A percentile compares a stretch with the other conserved stretches of the same genome.
Conservation (phyloP, 2,888 invertebrate genomes). For the Cheilosia pagana region DNA sequence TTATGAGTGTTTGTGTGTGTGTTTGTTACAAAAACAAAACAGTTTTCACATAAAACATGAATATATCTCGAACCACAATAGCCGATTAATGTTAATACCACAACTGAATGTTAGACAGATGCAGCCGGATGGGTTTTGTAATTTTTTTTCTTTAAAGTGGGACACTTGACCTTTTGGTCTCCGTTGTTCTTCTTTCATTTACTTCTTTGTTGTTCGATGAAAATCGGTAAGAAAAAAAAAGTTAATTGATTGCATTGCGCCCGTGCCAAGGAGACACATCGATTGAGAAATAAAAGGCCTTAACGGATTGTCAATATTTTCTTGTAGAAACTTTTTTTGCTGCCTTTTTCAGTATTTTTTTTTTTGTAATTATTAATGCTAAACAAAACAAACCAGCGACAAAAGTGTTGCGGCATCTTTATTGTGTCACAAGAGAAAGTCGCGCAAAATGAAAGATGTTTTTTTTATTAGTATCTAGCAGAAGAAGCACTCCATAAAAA, state of each 20-base stretch:
- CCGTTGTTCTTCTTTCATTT: slow-evolving; percentile 53
- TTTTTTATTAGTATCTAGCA: slow-evolving; percentile 2
- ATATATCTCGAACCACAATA: slow-evolving; percentile 19
- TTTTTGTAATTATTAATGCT: slow-evolving; percentile 35
- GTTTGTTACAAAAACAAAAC: slow-evolving; percentile 17
- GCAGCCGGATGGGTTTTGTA: slow-evolving; percentile 66
- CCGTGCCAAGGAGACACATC: slow-evolving; percentile 61
- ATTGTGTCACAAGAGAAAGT: slow-evolving; percentile 61
- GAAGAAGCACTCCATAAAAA: not conserved
- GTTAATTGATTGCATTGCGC: slow-evolving; percentile 66
- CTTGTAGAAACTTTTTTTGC: slow-evolving; percentile 17
- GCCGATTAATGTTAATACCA: slow-evolving; percentile 34
- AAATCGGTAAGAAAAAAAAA: slow-evolving; percentile 34
- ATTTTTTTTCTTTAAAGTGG: slow-evolving; percentile 56
- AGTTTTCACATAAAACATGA: slow-evolving; percentile 28
- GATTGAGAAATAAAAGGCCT: slow-evolving; percentile 46
- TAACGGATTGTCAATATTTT: slow-evolving; percentile 33
- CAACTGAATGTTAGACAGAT: not conserved
- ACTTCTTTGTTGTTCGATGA: slow-evolving; percentile 40
- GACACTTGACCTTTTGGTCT: slow-evolving; percentile 70
- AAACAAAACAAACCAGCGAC: slow-evolving; percentile 39
- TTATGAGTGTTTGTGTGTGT: not conserved
- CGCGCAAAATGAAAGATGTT: slow-evolving; percentile 4
- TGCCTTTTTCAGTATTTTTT: not conserved
- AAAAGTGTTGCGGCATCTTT: slow-evolving; percentile 48